Percentiles rank a stretch among this genome's conserved stretches.
Evolutionary conservation across 2,888 invertebrate genomes (phyloP).

Genomic region (Amblyjoppa fuscipennis): DNA sequence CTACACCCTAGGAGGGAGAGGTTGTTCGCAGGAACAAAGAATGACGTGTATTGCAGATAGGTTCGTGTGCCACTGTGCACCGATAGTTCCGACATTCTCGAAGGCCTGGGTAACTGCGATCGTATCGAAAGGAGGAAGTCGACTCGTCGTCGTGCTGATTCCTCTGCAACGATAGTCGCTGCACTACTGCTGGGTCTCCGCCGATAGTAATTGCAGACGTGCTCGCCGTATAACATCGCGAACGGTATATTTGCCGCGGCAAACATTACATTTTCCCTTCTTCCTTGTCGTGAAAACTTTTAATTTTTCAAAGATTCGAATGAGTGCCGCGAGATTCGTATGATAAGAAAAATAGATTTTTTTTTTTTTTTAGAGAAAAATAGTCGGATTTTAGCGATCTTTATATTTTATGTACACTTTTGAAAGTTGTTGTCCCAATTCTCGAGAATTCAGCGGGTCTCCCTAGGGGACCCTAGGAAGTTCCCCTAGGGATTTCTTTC

Average conservation of each 20-base stretch:
- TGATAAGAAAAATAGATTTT: neutral
- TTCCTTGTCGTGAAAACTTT: neutral
- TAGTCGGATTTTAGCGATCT: too few relatives aligned
- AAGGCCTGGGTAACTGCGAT: slow-evolving; percentile 41
- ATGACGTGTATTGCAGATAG: neutral
- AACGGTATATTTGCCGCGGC: neutral
- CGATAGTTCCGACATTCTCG: slow-evolving; percentile 42
- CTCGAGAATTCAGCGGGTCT: too few relatives aligned
- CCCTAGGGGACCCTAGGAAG: too few relatives aligned
- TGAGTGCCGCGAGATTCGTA: neutral
- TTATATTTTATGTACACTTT: too few relatives aligned
- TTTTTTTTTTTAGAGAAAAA: too few relatives aligned
- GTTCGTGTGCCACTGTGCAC: neutral
- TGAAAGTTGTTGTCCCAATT: too few relatives aligned
- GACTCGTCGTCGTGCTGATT: slow-evolving; percentile 28
- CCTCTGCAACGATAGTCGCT: slow-evolving; percentile 1
- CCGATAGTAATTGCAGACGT: slow-evolving; percentile 33
- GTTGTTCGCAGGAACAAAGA: neutral
- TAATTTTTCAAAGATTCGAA: neutral
- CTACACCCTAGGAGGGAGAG: neutral
- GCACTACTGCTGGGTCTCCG: neutral
- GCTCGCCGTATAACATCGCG: neutral
- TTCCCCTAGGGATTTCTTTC: too few relatives aligned
- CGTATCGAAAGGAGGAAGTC: slow-evolving; percentile 77
- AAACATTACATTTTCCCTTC: neutral